These are phyloP conservation scores for Cygnus buccinator DNA, from an alignment of 2,113 vertebrate genomes.

Conservation along the genomic window DNA sequence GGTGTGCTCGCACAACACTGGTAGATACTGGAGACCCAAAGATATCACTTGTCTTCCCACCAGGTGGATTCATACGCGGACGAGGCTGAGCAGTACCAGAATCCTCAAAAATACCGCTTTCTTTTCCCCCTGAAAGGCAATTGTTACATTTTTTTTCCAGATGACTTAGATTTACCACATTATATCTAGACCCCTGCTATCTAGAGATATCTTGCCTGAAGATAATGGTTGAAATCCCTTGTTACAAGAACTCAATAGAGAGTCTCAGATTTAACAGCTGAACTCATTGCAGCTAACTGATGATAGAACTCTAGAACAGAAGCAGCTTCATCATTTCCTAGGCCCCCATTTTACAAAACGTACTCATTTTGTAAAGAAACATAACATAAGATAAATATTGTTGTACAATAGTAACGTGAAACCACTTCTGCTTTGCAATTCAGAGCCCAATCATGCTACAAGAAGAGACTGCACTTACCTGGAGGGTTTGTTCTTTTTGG, in stretches of 20 bases:
- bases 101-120: slow-evolving; percentile 90
- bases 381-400: neutral
- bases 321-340: neutral
- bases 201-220: neutral
- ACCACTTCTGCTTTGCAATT: neutral
- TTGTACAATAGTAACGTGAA: neutral
- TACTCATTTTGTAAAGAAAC: neutral
- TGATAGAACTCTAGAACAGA: neutral
- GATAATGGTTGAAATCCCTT: neutral
- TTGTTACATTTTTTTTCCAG: neutral
- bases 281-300: neutral
- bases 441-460: neutral
- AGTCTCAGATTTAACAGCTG: neutral
- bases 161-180: neutral
- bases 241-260: neutral
- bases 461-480: slow-evolving; percentile 75
- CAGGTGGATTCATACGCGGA: slow-evolving; percentile 79
- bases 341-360: neutral
- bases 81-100: slow-evolving; percentile 73
- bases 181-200: neutral
- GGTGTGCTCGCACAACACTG: slow-evolving; percentile 77
- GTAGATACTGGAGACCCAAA: slow-evolving; percentile 80
- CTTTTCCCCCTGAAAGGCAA: slow-evolving; percentile 78
- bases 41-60: slow-evolving; percentile 83
- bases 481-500: slow-evolving; percentile 91